Conservation (phyloP, 2,797 vertebrate genomes). For the Eulemur mongoz region DNA sequence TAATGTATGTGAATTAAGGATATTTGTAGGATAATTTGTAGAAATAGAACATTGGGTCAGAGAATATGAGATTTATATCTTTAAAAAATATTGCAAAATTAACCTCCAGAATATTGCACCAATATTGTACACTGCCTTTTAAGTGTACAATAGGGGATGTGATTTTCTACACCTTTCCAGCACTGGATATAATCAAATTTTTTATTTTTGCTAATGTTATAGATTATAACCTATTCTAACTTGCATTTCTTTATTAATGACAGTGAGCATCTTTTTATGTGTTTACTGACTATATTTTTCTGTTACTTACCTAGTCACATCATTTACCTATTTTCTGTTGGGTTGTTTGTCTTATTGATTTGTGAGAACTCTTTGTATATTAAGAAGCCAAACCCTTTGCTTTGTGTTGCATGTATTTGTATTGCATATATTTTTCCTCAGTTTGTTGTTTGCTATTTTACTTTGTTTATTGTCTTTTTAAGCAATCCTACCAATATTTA, state of each 20-base stretch:
- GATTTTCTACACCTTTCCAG: not conserved
- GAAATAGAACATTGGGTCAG: not conserved
- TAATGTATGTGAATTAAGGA: not conserved
- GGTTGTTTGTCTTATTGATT: constrained; percentile 23
- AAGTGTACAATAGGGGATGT: not conserved
- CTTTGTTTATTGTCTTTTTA: not conserved
- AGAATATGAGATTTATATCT: not conserved
- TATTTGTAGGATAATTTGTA: not conserved
- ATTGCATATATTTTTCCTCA: not conserved
- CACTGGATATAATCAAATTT: not conserved
- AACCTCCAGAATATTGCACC: not conserved
- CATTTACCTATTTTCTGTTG: not conserved
- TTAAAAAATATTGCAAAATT: not conserved
- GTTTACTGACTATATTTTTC: not conserved
- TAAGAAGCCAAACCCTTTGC: not conserved
- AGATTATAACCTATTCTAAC: not conserved
- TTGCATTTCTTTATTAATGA: not conserved
- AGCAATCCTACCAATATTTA: not conserved
- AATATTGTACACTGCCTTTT: not conserved
- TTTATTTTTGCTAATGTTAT: not conserved
- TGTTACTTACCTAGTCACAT: not conserved
- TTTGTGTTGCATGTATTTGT: not conserved
- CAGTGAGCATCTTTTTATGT: not conserved
- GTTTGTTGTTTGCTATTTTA: not conserved
- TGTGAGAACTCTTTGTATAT: constrained; percentile 24